Evolutionary conservation across 2,797 vertebrate species (phyloP).

Genomic region (Glossophaga mutica): DNA sequence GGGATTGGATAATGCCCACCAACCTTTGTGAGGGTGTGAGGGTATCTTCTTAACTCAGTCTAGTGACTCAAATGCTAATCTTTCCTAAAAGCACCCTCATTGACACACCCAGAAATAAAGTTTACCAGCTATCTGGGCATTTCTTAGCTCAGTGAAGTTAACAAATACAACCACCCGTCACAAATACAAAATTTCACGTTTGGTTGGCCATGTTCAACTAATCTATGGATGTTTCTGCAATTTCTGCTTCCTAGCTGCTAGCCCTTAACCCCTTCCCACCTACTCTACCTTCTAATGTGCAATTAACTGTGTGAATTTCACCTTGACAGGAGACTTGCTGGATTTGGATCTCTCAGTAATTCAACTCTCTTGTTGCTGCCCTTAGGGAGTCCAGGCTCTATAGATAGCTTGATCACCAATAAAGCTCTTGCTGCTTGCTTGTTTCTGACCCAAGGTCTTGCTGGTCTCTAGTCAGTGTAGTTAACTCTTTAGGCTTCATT

Average conservation of each 20-base stretch:
- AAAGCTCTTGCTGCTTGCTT: not conserved
- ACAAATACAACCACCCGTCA: not conserved
- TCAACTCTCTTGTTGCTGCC: not conserved
- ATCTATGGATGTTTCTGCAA: not conserved
- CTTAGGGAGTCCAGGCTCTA: not conserved
- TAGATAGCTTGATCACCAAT: not conserved
- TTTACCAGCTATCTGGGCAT: not conserved
- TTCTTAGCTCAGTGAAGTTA: not conserved
- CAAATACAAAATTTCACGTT: not conserved
- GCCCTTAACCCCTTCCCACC: fast-evolving
- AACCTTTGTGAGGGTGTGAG: not conserved
- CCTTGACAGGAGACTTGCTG: not conserved
- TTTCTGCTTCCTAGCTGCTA: not conserved
- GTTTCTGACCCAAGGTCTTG: not conserved
- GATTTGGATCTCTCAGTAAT: not conserved
- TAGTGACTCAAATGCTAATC: not conserved
- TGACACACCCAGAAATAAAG: not conserved
- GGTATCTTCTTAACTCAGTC: not conserved
- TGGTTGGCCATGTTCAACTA: not conserved
- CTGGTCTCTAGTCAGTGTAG: not conserved
- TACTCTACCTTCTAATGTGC: fast-evolving
- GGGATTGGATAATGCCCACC: not conserved
- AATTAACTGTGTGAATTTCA: not conserved
- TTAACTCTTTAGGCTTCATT: not conserved
- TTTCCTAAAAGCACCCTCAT: not conserved